Base-by-base conservation (phyloP, 1,140 invertebrate genomes). In the Belonocnema kinseyi region DNA sequence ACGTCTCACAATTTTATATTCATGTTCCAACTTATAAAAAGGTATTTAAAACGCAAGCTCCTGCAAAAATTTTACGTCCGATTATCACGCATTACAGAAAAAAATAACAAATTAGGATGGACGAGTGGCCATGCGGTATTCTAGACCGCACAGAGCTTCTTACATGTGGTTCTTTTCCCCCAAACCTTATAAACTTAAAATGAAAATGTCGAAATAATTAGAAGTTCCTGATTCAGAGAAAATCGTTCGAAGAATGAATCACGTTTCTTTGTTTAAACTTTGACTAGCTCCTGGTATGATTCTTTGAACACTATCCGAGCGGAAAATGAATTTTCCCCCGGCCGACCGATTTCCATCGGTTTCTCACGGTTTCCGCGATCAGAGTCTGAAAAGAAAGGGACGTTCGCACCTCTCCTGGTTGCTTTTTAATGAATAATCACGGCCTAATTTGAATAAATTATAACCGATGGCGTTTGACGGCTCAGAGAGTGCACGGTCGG, bases 371-470 rank as follows among this genome's bases (percentile, higher is more conserved):
- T 79, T 76, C 52, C 52, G n/a, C 76, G 56, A 72, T 70, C 58
- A 72, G 76, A 79, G 66, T 58, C 77, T 77, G 78, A 77, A 81
- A 81, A 81, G 80, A 83, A 83, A 81, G 76, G 74, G 61, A 33
- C 77, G 50, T 77, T 77, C 76, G 75, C 70, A 51, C 51, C 40
- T 71, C 56, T 74, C 78, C 73, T 82, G 79, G 77, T 80, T 83
- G 84, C 83, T 85, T 86, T 86, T 84, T 82, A 82, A 86, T 86
- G 85, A 86, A 86, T 86, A 86, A 85, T 86, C 85, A 78, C 51
- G 71, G 73, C 79, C 83, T 85, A 81, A 86, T 86, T 86, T 86
- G 75, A 85, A 86, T 86, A 86, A 85, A 86, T 85, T 84, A 84
- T 83, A 86, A 85, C 82, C 82, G 80, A 85, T 84, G 83, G 82